Evolutionary conservation across 2,797 vertebrate species (phyloP).

Genomic region (Poecilia gillii): DNA sequence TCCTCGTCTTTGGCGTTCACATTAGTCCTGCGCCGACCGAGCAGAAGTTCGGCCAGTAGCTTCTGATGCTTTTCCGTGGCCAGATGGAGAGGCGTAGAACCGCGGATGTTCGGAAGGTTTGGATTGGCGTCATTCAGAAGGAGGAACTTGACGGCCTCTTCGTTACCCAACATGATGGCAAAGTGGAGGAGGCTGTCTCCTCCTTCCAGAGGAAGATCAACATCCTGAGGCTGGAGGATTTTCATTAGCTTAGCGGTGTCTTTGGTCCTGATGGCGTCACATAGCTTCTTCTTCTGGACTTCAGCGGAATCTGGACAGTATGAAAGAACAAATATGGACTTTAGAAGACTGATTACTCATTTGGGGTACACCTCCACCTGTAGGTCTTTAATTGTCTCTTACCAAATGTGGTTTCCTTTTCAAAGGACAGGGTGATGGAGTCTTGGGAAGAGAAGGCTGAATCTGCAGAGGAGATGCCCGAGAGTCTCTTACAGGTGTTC

Average conservation of each 20-base stretch:
- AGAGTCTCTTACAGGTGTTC: conserved; percentile 90
- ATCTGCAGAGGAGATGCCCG: conserved; percentile 95
- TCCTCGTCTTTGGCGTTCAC: conserved; percentile 95
- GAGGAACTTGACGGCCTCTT: conserved; percentile 95
- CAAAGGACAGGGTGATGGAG: conserved; percentile 93
- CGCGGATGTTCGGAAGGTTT: conserved; percentile 86
- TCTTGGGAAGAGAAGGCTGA: conserved; percentile 98
- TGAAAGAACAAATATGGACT: not conserved
- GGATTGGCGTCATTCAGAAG: conserved; percentile 94
- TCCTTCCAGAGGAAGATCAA: conserved; percentile 91
- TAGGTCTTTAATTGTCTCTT: conserved; percentile 40
- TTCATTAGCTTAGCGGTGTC: conserved; percentile 96
- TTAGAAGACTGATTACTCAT: not conserved
- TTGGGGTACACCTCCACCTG: not conserved
- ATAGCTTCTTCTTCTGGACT: conserved; percentile 91
- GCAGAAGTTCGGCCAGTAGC: conserved; percentile 87
- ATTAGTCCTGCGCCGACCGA: conserved; percentile 89
- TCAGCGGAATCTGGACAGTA: conserved; percentile 87
- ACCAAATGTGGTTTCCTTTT: conserved; percentile 90
- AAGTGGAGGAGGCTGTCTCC: conserved; percentile 91
- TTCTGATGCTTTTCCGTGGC: conserved; percentile 89
- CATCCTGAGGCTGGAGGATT: conserved; percentile 97
- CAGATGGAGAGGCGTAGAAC: conserved; percentile 91
- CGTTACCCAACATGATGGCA: conserved; percentile 87
- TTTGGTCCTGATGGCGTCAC: conserved; percentile 90